phyloP scores from a whole-genome alignment of 2,797 vertebrate species.

The Danio albolineatus region DNA sequence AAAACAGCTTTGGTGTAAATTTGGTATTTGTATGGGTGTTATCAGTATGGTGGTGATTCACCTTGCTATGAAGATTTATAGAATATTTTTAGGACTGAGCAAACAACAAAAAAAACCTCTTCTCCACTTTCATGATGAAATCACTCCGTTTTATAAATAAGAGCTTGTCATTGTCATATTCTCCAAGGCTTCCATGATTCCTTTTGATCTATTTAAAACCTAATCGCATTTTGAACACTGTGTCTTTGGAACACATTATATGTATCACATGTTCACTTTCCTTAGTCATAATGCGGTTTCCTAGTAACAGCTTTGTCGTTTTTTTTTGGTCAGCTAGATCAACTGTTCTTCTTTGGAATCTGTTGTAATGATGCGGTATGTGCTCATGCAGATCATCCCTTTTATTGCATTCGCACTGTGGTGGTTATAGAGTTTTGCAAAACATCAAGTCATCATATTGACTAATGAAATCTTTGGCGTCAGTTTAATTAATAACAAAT shows the following conservation, averaged over 20 bases:
- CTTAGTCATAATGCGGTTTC: slow-evolving; percentile 39
- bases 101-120: slow-evolving; percentile 1
- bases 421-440: not conserved
- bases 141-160: not conserved
- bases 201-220: slow-evolving; percentile 40
- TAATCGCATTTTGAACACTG: slow-evolving; percentile 33
- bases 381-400: not conserved
- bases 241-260: not conserved
- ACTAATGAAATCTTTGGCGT: not conserved
- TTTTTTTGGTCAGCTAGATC: slow-evolving; percentile 9
- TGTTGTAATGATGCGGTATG: not conserved
- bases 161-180: slow-evolving; percentile 10
- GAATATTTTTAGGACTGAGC: slow-evolving; percentile 8
- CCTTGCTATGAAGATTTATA: slow-evolving; percentile 10
- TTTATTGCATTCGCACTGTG: not conserved
- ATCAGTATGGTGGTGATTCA: not conserved
- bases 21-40: not conserved
- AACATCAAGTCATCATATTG: not conserved
- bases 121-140: slow-evolving; percentile 21
- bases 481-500: not conserved
- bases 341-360: slow-evolving; percentile 2
- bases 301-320: slow-evolving; percentile 8
- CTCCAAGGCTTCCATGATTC: not conserved
- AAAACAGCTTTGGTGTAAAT: not conserved
- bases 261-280: not conserved